phyloP scores from a whole-genome alignment of 2,888 invertebrate species.

The Petrolisthes cinctipes region DNA sequence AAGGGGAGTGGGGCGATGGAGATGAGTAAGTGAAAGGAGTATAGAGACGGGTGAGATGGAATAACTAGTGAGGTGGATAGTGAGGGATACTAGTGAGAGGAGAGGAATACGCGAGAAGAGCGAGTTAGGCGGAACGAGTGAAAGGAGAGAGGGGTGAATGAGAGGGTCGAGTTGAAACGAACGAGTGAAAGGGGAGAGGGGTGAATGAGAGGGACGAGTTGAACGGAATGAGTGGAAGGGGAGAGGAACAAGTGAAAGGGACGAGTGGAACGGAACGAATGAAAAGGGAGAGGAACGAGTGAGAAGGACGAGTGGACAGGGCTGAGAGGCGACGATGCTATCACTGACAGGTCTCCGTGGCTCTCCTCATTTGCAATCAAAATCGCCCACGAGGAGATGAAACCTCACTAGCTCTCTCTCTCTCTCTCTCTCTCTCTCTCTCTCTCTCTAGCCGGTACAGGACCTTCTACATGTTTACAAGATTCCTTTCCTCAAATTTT shows the following conservation, averaged over 20 bases:
- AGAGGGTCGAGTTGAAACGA: neutral
- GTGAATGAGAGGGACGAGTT: neutral
- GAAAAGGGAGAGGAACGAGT: neutral
- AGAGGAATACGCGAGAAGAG: neutral
- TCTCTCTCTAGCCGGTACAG: neutral
- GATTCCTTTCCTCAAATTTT: neutral
- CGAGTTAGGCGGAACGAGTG: neutral
- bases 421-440: neutral
- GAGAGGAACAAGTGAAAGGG: neutral
- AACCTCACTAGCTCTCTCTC: neutral
- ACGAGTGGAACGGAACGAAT: neutral
- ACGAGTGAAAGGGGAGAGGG: neutral
- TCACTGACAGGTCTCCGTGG: conserved; percentile 22
- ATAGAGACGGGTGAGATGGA: neutral
- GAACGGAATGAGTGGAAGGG: neutral
- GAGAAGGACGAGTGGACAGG: neutral
- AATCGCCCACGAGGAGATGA: conserved; percentile 18
- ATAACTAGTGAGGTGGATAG: neutral
- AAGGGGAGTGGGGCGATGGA: neutral
- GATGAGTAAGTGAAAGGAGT: no score
- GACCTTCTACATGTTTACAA: neutral
- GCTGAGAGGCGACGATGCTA: conserved; percentile 17
- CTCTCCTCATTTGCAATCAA: conserved; percentile 37
- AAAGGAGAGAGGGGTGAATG: neutral
- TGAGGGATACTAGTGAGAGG: neutral